Evolutionary conservation across 1,140 invertebrate species (phyloP).

Genomic region (Achatina immaculata): DNA sequence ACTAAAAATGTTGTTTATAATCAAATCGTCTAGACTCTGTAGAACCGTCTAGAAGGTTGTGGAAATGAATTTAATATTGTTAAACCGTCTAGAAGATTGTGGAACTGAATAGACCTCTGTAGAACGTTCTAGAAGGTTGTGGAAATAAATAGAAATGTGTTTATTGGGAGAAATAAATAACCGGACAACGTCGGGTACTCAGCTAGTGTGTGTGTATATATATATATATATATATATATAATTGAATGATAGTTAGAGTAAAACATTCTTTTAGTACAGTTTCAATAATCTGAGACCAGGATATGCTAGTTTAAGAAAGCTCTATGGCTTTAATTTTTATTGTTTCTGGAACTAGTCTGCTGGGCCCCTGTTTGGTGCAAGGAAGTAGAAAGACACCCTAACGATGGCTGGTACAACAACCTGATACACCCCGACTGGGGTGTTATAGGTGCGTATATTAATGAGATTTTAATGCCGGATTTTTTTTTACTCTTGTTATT

Average conservation of each 20-base stretch:
- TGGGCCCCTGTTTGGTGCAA: too few species aligned
- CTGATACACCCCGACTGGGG: conserved; percentile 97
- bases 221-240: too few species aligned
- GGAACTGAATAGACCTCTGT: too few species aligned
- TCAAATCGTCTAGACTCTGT: too few species aligned
- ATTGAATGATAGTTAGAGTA: background rate
- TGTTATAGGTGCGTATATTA: conserved; percentile 75
- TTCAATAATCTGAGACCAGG: background rate
- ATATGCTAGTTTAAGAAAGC: background rate
- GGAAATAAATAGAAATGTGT: conserved; percentile 49
- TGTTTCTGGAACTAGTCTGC: conserved; percentile 5
- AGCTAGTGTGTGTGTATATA: too few species aligned
- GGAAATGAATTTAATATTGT: too few species aligned
- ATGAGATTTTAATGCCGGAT: background rate
- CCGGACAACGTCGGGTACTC: too few species aligned
- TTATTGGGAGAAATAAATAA: too few species aligned
- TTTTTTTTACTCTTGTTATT: background rate
- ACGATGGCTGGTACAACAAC: conserved; percentile 99
- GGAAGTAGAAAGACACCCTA: conserved; percentile 87
- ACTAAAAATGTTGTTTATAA: too few species aligned
- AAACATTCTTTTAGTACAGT: background rate
- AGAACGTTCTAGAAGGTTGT: too few species aligned
- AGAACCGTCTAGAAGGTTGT: too few species aligned
- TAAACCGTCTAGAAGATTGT: too few species aligned
- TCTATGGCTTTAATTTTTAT: background rate